phyloP scores from a whole-genome alignment of 2,888 invertebrate species.

The Yponomeuta cagnagella region DNA sequence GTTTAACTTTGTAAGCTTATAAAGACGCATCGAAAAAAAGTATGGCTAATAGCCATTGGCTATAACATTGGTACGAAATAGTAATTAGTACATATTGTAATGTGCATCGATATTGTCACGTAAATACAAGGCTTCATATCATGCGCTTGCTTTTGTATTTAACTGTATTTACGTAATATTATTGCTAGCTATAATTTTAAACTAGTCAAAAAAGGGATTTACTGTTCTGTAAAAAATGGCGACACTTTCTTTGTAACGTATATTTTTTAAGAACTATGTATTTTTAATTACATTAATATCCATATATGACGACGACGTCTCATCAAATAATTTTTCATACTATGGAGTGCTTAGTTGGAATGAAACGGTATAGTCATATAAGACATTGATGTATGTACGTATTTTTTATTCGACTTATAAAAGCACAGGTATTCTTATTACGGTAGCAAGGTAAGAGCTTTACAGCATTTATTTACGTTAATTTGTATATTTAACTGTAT shows the following conservation, averaged over 20 bases:
- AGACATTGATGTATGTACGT: no score
- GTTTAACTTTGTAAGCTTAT: background rate
- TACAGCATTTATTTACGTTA: slow-evolving; percentile 11
- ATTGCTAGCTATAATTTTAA: slow-evolving; percentile 61
- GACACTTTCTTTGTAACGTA: background rate
- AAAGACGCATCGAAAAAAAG: background rate
- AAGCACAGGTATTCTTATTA: slow-evolving; percentile 2
- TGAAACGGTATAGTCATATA: no score
- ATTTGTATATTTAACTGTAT: background rate
- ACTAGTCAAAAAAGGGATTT: slow-evolving; percentile 58
- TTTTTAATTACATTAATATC: background rate
- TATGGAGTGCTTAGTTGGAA: no score
- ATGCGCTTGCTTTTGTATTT: slow-evolving; percentile 18
- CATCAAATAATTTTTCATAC: no score
- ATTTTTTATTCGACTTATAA: no score
- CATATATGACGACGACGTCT: no score
- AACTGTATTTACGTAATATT: slow-evolving; percentile 28
- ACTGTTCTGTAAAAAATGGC: slow-evolving; percentile 10
- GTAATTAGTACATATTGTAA: background rate
- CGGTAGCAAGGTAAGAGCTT: slow-evolving; percentile 10
- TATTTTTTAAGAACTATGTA: background rate
- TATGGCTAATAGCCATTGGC: background rate
- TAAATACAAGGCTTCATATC: background rate
- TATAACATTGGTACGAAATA: background rate
- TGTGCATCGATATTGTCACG: background rate